A percentile compares a stretch with the other conserved stretches of the same genome.
These are phyloP conservation scores for Tupaia tana DNA, from an alignment of 2,113 vertebrate species.

Conservation along the genomic window DNA sequence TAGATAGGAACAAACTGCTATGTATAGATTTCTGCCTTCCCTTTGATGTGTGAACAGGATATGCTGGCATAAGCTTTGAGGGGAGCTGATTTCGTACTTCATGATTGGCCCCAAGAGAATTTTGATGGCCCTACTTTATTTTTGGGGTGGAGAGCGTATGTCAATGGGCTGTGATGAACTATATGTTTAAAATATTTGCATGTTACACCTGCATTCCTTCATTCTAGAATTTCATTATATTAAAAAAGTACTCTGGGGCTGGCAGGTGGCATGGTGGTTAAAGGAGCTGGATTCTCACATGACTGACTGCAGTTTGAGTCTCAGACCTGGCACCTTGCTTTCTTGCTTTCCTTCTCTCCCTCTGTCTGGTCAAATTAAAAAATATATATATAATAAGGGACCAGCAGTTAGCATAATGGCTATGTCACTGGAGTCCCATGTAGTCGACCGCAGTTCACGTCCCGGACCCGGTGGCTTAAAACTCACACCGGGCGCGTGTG, in stretches of 20 bases:
- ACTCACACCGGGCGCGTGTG: too few species aligned
- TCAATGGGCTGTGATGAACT: not conserved
- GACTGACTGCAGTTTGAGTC: too few species aligned
- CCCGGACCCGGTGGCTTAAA: too few species aligned
- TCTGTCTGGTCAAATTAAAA: too few species aligned
- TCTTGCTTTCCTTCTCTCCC: too few species aligned
- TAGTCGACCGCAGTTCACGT: too few species aligned
- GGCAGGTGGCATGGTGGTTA: too few species aligned
- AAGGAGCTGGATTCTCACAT: too few species aligned
- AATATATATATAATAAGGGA: too few species aligned
- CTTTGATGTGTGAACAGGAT: not conserved
- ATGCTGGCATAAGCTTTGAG: not conserved
- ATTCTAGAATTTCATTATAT: not conserved
- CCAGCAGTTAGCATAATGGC: too few species aligned
- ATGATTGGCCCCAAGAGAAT: not conserved
- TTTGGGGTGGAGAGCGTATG: not conserved
- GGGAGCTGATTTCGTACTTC: conserved; percentile 23
- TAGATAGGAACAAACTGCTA: not conserved
- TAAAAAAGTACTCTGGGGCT: not conserved
- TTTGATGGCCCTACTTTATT: not conserved
- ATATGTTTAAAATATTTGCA: conserved; percentile 31
- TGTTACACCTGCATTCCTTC: not conserved
- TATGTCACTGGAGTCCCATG: too few species aligned
- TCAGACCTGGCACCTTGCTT: too few species aligned
- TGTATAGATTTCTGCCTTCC: not conserved